These are phyloP conservation scores for Drosophila diplacantha DNA, from an alignment of 2,888 invertebrate species.

Conservation along the genomic window DNA sequence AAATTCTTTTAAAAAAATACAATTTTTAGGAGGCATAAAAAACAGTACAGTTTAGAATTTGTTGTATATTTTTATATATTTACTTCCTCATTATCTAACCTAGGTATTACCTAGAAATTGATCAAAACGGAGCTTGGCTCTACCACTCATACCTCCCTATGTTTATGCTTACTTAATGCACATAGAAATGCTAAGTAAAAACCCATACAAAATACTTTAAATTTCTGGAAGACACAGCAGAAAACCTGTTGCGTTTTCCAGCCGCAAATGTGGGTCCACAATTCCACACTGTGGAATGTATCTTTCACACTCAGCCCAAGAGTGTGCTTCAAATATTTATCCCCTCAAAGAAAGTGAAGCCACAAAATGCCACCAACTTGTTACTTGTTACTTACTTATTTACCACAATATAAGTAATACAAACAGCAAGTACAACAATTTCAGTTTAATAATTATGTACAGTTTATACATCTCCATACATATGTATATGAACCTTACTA, in stretches of 20 bases:
- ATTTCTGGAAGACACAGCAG: neutral
- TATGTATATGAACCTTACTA: slow-evolving; percentile 22
- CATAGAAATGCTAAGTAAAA: neutral
- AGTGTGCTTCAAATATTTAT: neutral
- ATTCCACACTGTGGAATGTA: neutral
- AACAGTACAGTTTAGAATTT: neutral
- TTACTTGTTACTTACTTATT: too few relatives aligned
- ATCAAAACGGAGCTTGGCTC: too few relatives aligned
- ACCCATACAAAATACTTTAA: neutral
- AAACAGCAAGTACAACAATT: slow-evolving; percentile 16
- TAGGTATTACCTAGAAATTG: too few relatives aligned
- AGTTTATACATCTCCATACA: slow-evolving; percentile 48
- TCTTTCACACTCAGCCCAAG: neutral
- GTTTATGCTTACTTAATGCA: neutral
- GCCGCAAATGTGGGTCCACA: too few relatives aligned
- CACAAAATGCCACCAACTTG: too few relatives aligned
- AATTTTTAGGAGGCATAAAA: too few relatives aligned
- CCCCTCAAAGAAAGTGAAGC: too few relatives aligned
- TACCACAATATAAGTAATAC: neutral
- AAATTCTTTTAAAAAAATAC: neutral
- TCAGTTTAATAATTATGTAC: slow-evolving; percentile 53
- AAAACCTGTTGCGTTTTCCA: neutral
- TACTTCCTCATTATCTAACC: too few relatives aligned
- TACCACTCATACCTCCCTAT: too few relatives aligned
- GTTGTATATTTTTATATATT: too few relatives aligned